Percentiles rank a stretch among this genome's conserved stretches.
phyloP scores from a whole-genome alignment of 2,888 invertebrate genomes.

The Cheiracanthium punctorium region DNA sequence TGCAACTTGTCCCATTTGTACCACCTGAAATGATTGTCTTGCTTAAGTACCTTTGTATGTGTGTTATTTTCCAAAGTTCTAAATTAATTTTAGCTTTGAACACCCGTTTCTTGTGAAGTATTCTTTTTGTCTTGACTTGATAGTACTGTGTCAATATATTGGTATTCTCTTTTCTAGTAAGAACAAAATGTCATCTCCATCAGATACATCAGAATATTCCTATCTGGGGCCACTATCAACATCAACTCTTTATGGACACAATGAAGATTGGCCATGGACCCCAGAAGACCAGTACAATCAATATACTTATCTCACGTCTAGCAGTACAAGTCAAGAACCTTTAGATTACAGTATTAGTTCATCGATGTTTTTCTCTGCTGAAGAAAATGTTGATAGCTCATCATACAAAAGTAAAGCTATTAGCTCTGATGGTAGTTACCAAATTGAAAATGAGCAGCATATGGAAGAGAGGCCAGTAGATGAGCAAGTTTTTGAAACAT shows the following conservation, averaged over 20 bases:
- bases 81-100: too few species aligned
- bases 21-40: too few species aligned
- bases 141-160: too few species aligned
- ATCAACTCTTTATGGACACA: constrained; percentile 63
- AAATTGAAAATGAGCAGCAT: constrained; percentile 55
- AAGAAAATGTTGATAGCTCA: constrained; percentile 66
- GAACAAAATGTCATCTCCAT: constrained; percentile 64
- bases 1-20: too few species aligned
- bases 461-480: constrained; percentile 49
- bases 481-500: constrained; percentile 66
- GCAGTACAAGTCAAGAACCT: constrained; percentile 68
- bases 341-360: constrained; percentile 64
- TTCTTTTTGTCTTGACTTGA: too few species aligned
- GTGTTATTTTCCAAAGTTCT: too few species aligned
- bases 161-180: too few species aligned
- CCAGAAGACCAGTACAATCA: constrained; percentile 69
- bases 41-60: too few species aligned
- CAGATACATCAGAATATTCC: constrained; percentile 66
- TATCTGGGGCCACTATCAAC: constrained; percentile 67
- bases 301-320: constrained; percentile 68
- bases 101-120: too few species aligned
- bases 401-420: constrained; percentile 62
- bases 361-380: constrained; percentile 56
- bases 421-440: constrained; percentile 61
- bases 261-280: constrained; percentile 68